These are phyloP conservation scores for Rostratula benghalensis DNA, from an alignment of 2,113 vertebrate species.

Conservation along the genomic window DNA sequence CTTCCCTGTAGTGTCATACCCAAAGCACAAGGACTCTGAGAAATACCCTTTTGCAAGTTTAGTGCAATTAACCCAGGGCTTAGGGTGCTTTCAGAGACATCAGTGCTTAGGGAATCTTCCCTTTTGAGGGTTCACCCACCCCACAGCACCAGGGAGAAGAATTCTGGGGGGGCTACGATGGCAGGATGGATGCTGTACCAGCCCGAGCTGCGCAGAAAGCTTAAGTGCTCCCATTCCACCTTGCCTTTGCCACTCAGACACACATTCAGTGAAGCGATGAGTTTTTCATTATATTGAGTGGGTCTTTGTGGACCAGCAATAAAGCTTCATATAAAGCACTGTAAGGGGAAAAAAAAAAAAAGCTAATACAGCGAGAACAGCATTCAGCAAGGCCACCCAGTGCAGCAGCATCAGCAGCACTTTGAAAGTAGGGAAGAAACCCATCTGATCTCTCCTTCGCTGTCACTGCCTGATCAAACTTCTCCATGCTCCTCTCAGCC, in stretches of 20 bases:
- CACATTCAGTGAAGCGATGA: accelerated
- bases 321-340: no score
- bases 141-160: accelerated
- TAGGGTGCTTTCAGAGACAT: neutral
- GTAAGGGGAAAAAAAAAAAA: neutral
- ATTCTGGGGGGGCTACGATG: accelerated
- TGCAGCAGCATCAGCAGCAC: neutral
- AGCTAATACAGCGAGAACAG: neutral
- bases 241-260: neutral
- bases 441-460: accelerated
- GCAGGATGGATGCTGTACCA: neutral
- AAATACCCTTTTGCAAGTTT: neutral
- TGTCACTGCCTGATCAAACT: accelerated
- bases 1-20: no score
- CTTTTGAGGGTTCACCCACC: neutral
- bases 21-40: no score
- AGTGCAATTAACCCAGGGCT: neutral
- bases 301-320: neutral
- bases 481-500: neutral
- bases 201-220: neutral
- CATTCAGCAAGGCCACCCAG: accelerated
- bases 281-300: neutral
- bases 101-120: neutral
- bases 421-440: neutral
- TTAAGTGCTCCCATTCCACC: neutral